These are phyloP conservation scores for Cheumatopsyche charites DNA, from an alignment of 1,140 invertebrate genomes.

Conservation along the genomic window DNA sequence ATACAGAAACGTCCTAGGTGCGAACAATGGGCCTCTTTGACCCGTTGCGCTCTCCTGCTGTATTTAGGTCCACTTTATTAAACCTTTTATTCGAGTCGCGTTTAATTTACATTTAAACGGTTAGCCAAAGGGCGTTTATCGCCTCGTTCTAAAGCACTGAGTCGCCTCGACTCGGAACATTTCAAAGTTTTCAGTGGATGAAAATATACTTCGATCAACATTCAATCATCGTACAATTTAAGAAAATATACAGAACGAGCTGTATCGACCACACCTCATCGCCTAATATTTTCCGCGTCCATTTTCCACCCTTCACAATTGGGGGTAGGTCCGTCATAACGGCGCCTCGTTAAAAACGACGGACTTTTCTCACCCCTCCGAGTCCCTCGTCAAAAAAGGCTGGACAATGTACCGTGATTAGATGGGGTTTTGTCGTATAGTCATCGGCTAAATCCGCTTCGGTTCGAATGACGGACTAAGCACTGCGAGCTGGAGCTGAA, in stretches of 20 bases:
- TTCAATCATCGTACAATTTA: too few species aligned
- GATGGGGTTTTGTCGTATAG: not conserved
- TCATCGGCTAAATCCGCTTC: too few species aligned
- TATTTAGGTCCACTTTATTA: conserved; percentile 30
- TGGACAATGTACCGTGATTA: not conserved
- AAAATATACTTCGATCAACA: too few species aligned
- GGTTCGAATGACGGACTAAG: too few species aligned
- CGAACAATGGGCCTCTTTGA: not conserved
- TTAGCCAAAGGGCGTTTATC: conserved; percentile 38
- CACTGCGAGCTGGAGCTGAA: too few species aligned
- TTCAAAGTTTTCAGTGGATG: too few species aligned
- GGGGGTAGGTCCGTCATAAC: conserved; percentile 18
- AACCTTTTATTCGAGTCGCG: conserved; percentile 42
- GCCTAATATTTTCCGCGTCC: conserved; percentile 33
- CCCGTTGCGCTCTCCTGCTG: not conserved
- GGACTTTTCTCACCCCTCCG: not conserved
- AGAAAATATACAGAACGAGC: too few species aligned
- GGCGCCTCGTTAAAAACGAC: conserved; percentile 19
- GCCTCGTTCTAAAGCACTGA: not conserved
- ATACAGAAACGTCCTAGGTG: not conserved
- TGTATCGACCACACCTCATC: conserved; percentile 38
- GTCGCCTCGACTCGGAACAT: too few species aligned
- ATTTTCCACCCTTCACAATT: conserved; percentile 28
- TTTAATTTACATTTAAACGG: conserved; percentile 47
- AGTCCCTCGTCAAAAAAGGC: too few species aligned